Percentiles rank a stretch among this genome's conserved stretches.
phyloP scores from a whole-genome alignment of 2,888 invertebrate genomes.

The Eilema griseolum region DNA sequence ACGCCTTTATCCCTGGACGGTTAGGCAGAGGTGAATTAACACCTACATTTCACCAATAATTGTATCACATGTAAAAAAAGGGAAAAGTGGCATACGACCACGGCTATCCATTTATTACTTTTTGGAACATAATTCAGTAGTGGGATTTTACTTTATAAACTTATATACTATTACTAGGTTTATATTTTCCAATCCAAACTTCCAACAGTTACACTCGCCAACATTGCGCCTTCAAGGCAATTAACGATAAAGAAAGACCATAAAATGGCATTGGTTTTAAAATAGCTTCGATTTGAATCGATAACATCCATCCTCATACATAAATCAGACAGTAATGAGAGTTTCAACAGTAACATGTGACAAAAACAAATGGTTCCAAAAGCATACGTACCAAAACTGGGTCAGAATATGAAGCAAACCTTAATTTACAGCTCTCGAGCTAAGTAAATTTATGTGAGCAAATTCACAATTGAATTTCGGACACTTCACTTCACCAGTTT shows the following conservation, averaged over 20 bases:
- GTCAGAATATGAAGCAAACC: slow-evolving; percentile 21
- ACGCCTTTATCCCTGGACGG: too few species aligned
- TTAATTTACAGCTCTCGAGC: slow-evolving; percentile 16
- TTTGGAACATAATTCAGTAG: too few species aligned
- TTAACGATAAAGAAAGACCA: background rate
- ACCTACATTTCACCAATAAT: too few species aligned
- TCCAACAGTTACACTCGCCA: background rate
- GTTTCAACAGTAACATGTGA: slow-evolving; percentile 8
- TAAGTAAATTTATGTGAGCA: slow-evolving; percentile 21
- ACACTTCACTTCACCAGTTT: background rate
- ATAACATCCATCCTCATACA: background rate
- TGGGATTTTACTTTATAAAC: too few species aligned
- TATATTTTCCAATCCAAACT: too few species aligned
- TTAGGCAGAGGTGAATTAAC: too few species aligned
- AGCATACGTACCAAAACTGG: slow-evolving; percentile 16
- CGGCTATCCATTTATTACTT: too few species aligned
- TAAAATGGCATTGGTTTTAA: background rate
- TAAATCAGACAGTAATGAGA: background rate
- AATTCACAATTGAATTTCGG: slow-evolving; percentile 18
- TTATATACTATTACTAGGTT: too few species aligned
- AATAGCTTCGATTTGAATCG: slow-evolving; percentile 1
- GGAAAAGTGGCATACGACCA: too few species aligned
- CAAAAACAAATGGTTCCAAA: slow-evolving; percentile 11
- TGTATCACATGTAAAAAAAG: too few species aligned
- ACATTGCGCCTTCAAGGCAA: background rate